phyloP scores from a whole-genome alignment of 2,797 vertebrate genomes.

The Acanthurus leucopareius region DNA sequence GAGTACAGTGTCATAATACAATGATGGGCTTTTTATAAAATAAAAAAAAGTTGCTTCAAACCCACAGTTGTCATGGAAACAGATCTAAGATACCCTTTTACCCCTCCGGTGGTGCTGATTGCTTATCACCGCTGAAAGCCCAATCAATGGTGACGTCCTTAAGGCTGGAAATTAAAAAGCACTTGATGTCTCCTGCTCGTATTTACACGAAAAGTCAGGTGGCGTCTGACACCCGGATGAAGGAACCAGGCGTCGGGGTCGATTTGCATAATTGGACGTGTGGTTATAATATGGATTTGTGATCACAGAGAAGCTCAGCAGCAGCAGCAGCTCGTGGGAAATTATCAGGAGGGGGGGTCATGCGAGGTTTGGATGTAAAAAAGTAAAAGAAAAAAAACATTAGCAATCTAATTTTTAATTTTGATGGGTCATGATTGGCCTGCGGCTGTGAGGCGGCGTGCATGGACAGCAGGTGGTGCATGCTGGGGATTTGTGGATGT shows the following conservation, averaged over 20 bases:
- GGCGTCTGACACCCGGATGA: not conserved
- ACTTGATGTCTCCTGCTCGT: conserved; percentile 23
- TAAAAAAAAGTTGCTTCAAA: conserved; percentile 70
- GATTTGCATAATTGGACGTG: conserved; percentile 29
- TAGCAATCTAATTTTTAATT: conserved; percentile 29
- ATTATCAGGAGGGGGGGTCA: conserved; percentile 35
- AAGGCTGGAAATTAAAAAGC: conserved; percentile 23
- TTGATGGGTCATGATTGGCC: conserved; percentile 52
- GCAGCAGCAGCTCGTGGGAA: conserved; percentile 34
- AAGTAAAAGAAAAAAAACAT: no score
- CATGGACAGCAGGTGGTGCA: conserved; percentile 44
- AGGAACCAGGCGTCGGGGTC: not conserved
- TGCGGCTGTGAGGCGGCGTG: conserved; percentile 23
- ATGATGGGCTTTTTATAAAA: conserved; percentile 8
- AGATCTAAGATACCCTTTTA: conserved; percentile 65
- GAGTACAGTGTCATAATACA: conserved; percentile 36
- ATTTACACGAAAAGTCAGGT: conserved; percentile 14
- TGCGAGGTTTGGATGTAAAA: conserved; percentile 5
- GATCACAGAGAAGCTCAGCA: conserved; percentile 16
- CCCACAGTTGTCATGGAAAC: conserved; percentile 86
- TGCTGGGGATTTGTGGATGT: conserved; percentile 31
- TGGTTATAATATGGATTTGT: conserved; percentile 30
- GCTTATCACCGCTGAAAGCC: conserved; percentile 60
- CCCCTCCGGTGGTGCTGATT: conserved; percentile 63
- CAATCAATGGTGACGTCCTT: conserved; percentile 40